phyloP scores from a whole-genome alignment of 2,797 vertebrate species.

The Stomatorhinus walkeri region DNA sequence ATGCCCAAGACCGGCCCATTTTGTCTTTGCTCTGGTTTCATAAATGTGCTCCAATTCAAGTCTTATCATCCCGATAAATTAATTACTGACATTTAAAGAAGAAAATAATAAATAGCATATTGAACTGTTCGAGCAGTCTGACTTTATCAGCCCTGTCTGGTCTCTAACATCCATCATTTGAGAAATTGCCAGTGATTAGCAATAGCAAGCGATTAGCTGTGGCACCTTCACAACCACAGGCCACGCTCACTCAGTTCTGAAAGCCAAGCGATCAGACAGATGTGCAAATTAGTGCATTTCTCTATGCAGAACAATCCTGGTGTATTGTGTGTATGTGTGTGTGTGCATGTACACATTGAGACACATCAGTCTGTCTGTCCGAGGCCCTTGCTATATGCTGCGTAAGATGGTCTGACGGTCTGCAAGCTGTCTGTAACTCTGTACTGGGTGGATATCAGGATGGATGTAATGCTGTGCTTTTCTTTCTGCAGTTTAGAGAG shows the following conservation, averaged over 20 bases:
- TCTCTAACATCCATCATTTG: neutral
- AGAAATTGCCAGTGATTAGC: neutral
- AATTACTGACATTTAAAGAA: neutral
- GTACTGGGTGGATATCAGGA: neutral
- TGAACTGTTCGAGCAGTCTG: neutral
- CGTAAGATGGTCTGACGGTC: neutral
- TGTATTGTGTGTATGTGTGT: neutral
- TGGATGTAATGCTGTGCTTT: neutral
- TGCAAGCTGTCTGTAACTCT: neutral
- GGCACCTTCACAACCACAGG: neutral
- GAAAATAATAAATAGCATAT: neutral
- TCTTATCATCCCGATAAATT: neutral
- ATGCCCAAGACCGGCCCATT: neutral
- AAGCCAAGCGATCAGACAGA: neutral
- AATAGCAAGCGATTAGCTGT: neutral
- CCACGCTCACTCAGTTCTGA: neutral
- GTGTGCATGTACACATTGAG: neutral
- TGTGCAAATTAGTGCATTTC: neutral
- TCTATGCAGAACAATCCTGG: neutral
- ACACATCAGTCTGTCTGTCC: neutral
- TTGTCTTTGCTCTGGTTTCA: neutral
- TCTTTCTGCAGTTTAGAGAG: conserved; percentile 47
- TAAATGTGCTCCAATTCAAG: neutral
- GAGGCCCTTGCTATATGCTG: neutral
- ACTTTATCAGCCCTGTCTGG: neutral